These are phyloP conservation scores for Pandemis heparana DNA, from an alignment of 2,888 invertebrate genomes.

Conservation along the genomic window DNA sequence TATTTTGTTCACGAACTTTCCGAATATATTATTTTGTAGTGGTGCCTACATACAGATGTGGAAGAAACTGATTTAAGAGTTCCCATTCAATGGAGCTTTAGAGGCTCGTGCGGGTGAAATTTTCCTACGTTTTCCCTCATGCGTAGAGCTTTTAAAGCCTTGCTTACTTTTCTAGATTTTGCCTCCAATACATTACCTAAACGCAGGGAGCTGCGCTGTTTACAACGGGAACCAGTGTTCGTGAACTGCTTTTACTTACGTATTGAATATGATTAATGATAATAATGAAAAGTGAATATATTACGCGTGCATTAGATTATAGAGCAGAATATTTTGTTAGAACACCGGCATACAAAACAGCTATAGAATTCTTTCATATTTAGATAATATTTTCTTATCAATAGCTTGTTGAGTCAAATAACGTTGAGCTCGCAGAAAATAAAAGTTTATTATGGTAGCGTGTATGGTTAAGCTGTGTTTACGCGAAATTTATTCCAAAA, in stretches of 20 bases:
- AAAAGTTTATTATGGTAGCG: neutral
- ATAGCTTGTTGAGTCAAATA: neutral
- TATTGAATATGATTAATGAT: neutral
- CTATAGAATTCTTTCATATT: neutral
- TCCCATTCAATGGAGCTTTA: slow-evolving; percentile 69
- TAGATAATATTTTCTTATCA: neutral
- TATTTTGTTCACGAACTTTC: slow-evolving; percentile 81
- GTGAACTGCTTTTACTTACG: neutral
- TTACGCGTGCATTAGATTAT: neutral
- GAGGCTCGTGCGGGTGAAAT: slow-evolving; percentile 64
- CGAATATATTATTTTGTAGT: slow-evolving; percentile 80
- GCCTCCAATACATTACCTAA: slow-evolving; percentile 6
- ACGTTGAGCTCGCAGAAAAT: neutral
- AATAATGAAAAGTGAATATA: neutral
- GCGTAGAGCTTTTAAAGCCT: slow-evolving; percentile 48
- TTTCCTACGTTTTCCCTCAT: slow-evolving; percentile 52
- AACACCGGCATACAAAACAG: neutral
- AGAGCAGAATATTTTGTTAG: neutral
- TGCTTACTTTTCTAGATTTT: slow-evolving; percentile 27
- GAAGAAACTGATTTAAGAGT: slow-evolving; percentile 78
- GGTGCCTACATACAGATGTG: slow-evolving; percentile 68
- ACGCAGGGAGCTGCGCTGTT: neutral
- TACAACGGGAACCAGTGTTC: neutral
- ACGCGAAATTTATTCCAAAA: neutral
- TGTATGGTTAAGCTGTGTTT: neutral